A percentile compares a stretch with the other conserved stretches of the same genome.
phyloP scores from a whole-genome alignment of 2,888 invertebrate species.

The Cosmorhoe ocellata region DNA sequence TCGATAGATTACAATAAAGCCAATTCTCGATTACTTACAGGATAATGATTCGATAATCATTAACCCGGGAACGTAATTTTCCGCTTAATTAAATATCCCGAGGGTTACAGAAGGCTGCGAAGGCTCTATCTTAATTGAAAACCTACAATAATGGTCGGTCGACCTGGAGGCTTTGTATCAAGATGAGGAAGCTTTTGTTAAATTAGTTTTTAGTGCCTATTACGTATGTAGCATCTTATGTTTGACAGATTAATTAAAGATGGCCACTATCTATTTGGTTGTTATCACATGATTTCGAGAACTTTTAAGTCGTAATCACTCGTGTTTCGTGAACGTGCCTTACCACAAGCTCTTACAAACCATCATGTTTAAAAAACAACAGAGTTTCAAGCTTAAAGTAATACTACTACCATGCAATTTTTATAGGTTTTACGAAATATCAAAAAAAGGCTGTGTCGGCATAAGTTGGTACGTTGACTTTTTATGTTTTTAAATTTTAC shows the following conservation, averaged over 20 bases:
- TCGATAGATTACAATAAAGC: too few species aligned
- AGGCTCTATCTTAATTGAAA: slow-evolving; percentile 19
- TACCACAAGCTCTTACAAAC: too few species aligned
- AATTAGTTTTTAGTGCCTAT: neutral
- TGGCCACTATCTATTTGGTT: neutral
- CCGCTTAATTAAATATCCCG: slow-evolving; percentile 14
- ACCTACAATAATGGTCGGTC: slow-evolving; percentile 7
- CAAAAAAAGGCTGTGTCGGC: slow-evolving; percentile 5
- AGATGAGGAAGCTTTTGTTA: slow-evolving; percentile 9
- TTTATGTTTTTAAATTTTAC: slow-evolving; percentile 9
- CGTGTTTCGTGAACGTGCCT: too few species aligned
- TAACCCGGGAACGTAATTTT: slow-evolving; percentile 13
- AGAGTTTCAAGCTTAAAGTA: too few species aligned
- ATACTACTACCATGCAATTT: too few species aligned
- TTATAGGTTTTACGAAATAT: too few species aligned
- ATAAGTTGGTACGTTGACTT: too few species aligned
- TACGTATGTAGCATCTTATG: neutral
- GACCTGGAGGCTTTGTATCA: slow-evolving; percentile 15
- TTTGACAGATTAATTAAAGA: neutral
- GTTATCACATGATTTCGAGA: too few species aligned
- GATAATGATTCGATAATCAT: slow-evolving; percentile 1
- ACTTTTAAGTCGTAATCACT: too few species aligned
- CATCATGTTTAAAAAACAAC: too few species aligned
- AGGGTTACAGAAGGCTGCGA: slow-evolving; percentile 7
- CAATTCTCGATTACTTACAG: too few species aligned